Percentiles rank a stretch among this genome's conserved stretches.
Conservation (phyloP, 2,797 vertebrate genomes). For the Otolemur crassicaudatus region DNA sequence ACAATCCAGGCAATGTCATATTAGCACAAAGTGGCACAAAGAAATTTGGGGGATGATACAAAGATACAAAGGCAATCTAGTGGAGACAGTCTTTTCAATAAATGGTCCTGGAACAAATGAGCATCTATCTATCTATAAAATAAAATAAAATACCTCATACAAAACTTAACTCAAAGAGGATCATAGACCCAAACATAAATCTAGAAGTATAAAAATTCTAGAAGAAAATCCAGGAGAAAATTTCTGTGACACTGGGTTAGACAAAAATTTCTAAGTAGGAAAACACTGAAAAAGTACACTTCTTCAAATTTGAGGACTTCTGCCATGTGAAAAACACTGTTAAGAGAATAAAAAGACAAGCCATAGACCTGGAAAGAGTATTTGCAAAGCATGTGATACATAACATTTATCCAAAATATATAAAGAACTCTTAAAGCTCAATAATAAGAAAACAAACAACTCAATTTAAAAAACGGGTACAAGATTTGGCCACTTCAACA, state of each 20-base stretch:
- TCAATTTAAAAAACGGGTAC: background rate
- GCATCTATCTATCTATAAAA: background rate
- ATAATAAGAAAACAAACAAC: background rate
- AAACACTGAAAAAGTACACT: background rate
- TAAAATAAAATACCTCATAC: background rate
- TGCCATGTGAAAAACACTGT: background rate
- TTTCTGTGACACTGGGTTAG: background rate
- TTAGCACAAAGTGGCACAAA: background rate
- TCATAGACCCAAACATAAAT: background rate
- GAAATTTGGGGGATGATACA: background rate
- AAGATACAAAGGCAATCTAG: background rate
- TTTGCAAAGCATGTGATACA: background rate
- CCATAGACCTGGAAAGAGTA: background rate
- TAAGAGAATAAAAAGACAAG: background rate
- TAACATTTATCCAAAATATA: background rate
- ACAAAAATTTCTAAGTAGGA: background rate
- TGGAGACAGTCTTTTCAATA: background rate
- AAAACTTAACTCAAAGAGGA: background rate
- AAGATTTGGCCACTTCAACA: background rate
- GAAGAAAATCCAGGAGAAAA: background rate
- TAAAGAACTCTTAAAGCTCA: background rate
- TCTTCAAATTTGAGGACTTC: background rate
- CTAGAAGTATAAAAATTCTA: background rate
- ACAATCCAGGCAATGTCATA: background rate
- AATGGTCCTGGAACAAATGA: background rate